Percentiles rank a stretch among this genome's conserved stretches.
Conservation (phyloP, 2,113 vertebrate genomes). For the Anoplopoma fimbria region DNA sequence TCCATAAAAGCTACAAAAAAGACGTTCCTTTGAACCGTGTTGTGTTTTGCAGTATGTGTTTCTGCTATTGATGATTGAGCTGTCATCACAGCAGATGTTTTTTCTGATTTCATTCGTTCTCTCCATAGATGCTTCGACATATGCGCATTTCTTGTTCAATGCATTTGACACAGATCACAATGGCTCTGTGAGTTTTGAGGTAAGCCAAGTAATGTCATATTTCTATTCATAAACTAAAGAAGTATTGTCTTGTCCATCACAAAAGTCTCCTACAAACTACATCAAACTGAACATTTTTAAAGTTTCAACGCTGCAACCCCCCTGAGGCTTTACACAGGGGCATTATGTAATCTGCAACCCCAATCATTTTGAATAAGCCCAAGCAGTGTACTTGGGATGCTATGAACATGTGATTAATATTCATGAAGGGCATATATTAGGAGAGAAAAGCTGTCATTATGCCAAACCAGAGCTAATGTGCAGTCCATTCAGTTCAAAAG, state of each 20-base stretch:
- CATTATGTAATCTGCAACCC: constrained; percentile 49
- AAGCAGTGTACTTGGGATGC: constrained; percentile 16
- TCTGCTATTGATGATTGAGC: neutral
- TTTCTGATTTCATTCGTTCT: constrained; percentile 25
- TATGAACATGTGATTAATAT: constrained; percentile 69
- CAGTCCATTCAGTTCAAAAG: constrained; percentile 20
- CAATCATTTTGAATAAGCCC: constrained; percentile 28
- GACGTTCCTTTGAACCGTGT: neutral
- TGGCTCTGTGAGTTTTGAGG: constrained; percentile 98
- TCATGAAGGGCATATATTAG: constrained; percentile 62
- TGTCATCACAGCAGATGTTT: neutral
- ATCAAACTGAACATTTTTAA: neutral
- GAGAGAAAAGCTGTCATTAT: constrained; percentile 51
- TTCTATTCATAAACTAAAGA: neutral
- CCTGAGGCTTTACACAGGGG: neutral
- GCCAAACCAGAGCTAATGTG: constrained; percentile 36
- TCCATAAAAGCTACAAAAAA: constrained; percentile 8
- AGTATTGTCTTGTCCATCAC: neutral
- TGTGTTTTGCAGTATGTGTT: constrained; percentile 9
- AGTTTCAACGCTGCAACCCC: neutral
- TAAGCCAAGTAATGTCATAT: constrained; percentile 74
- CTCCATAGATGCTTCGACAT: constrained; percentile 94
- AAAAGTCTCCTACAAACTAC: neutral
- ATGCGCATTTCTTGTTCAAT: constrained; percentile 98
- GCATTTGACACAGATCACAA: constrained; percentile 99